Evolutionary conservation across 2,113 vertebrate species (phyloP).

Genomic region (Polypterus bichir): DNA sequence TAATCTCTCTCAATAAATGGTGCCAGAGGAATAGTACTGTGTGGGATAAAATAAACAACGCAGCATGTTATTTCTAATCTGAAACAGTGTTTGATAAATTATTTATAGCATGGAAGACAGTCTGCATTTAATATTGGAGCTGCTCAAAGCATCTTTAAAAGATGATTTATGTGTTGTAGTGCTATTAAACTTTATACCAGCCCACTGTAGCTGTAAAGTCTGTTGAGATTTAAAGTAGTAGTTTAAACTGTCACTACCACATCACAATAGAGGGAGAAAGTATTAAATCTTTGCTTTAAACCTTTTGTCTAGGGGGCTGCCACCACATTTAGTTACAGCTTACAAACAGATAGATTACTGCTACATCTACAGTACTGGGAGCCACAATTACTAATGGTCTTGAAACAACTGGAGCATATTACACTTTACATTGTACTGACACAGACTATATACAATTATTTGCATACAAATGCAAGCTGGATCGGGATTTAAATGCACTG

Average conservation of each 20-base stretch:
- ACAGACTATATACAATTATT: too few species aligned
- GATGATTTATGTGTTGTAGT: constrained; percentile 96
- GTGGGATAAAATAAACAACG: constrained; percentile 84
- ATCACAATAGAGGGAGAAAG: constrained; percentile 64
- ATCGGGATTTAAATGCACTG: too few species aligned
- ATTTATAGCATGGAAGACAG: constrained; percentile 93
- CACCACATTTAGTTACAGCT: constrained; percentile 73
- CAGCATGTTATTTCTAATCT: constrained; percentile 55
- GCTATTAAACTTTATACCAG: constrained; percentile 88
- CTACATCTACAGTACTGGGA: constrained; percentile 17
- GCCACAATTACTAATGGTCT: background rate
- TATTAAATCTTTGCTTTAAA: constrained; percentile 82
- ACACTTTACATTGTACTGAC: too few species aligned
- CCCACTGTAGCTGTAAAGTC: constrained; percentile 80
- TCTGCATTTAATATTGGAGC: constrained; percentile 92
- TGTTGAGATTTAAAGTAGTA: constrained; percentile 82
- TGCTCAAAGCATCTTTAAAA: constrained; percentile 89
- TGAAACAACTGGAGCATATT: too few species aligned
- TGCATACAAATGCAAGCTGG: too few species aligned
- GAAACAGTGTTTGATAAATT: constrained; percentile 87
- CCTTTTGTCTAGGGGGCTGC: constrained; percentile 73
- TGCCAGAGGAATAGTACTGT: constrained; percentile 73
- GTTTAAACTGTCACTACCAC: constrained; percentile 87
- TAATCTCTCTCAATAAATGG: constrained; percentile 69
- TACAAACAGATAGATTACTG: constrained; percentile 76